Base-by-base conservation (phyloP, 2,113 vertebrate genomes). In the Brienomyrus brachyistius region DNA sequence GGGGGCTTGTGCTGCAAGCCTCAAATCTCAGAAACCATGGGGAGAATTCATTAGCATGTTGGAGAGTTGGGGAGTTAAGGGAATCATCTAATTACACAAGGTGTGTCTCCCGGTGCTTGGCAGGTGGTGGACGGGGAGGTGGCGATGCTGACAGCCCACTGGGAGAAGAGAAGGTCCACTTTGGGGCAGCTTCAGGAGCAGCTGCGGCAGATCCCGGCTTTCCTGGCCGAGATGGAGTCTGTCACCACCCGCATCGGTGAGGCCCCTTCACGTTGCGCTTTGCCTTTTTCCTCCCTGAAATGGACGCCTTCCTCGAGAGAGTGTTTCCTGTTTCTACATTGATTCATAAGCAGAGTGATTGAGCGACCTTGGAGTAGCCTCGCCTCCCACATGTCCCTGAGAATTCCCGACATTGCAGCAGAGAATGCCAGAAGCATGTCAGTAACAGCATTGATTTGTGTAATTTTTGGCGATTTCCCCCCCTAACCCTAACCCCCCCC, bases 101-200 rank as follows among this genome's bases (percentile, higher is more conserved):
- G 23, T 87, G 84, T 86, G 85, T 54, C 50, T 54, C 35, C 5
- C 0, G n/a, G 50, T 8, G 82, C 90, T 48, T 95, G 94, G 62
- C 92, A 99, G 98, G 93, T 94, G 56, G 95, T 96, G 31, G 97
- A 98, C 89, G 98, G 97, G 5, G 97, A 98, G 92, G 95, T 98
- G 88, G 98, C 99, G 82, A 97, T 99, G 97, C 96, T 99, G 3
- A 98, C 97, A 0, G 98, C 97, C 0, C 96, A 98, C 43, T 98
- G 98, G 98, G 98, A 99, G 92, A 98, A 94, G 91, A 97, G 96
- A 91, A 95, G 92, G 92, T 93, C 91, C 0, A 96, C 96, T 50
- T 92, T 99, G 54, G 48, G 92, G 0, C 96, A 98, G 45, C 94
- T 99, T 3, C 96, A 98, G 91, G 97, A 97, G 87, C 98, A 99